A percentile compares a stretch with the other conserved stretches of the same genome.
phyloP scores from a whole-genome alignment of 2,797 vertebrate genomes.

The Silurus lanzhouensis region DNA sequence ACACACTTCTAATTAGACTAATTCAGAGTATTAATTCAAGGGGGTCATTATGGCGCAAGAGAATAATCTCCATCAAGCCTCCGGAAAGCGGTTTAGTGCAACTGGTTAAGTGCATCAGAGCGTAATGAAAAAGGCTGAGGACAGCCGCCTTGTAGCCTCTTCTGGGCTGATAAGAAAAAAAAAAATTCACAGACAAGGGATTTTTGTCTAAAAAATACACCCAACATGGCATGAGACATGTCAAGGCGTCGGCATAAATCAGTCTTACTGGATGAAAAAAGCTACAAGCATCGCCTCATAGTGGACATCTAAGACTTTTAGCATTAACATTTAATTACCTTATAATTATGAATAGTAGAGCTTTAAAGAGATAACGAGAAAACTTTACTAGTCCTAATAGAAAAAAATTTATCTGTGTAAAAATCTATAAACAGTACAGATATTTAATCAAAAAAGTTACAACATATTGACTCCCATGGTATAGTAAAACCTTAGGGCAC shows the following conservation, averaged over 20 bases:
- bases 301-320: not conserved
- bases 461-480: not conserved
- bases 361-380: conserved; percentile 10
- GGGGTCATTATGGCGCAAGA: conserved; percentile 58
- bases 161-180: conserved; percentile 14
- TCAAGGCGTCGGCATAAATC: not conserved
- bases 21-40: conserved; percentile 65
- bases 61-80: conserved; percentile 62
- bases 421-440: not conserved
- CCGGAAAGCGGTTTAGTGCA: conserved; percentile 44
- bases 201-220: conserved; percentile 17
- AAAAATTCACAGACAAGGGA: conserved; percentile 26
- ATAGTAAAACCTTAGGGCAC: not conserved
- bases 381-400: not conserved
- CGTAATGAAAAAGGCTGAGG: conserved; percentile 37
- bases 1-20: conserved; percentile 67
- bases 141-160: conserved; percentile 26
- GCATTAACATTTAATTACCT: conserved; percentile 20
- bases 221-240: too few relatives aligned
- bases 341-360: not conserved
- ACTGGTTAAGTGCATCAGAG: conserved; percentile 42
- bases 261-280: conserved; percentile 2
- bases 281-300: not conserved
- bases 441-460: conserved; percentile 2
- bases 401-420: not conserved